Percentiles rank a stretch among this genome's conserved stretches.
These are phyloP conservation scores for Apis cerana DNA, from an alignment of 1,140 invertebrate genomes.

Conservation along the genomic window DNA sequence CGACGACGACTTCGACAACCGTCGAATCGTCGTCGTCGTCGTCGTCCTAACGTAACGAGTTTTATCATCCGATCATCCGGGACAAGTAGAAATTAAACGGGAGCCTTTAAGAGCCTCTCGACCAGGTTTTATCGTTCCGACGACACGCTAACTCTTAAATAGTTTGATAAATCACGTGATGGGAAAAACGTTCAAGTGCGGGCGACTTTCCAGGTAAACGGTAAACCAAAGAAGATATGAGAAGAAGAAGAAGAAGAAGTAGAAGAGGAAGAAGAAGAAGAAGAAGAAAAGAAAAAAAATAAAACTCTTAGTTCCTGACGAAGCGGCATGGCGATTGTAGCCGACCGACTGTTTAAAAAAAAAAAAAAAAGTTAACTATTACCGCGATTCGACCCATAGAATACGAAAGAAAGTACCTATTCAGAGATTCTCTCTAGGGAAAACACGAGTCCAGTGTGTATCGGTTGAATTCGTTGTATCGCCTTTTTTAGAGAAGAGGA, in stretches of 20 bases:
- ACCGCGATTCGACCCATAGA: constrained; percentile 26
- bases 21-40: too few relatives aligned
- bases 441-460: constrained; percentile 1
- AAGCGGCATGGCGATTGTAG: constrained; percentile 41
- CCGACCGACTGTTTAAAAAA: constrained; percentile 17
- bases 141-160: constrained; percentile 26
- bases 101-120: constrained; percentile 17
- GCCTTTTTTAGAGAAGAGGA: too few relatives aligned
- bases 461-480: background rate
- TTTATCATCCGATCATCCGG: constrained; percentile 46
- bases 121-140: constrained; percentile 45
- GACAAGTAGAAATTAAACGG: constrained; percentile 17
- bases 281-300: too few relatives aligned
- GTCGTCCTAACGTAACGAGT: background rate
- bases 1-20: too few relatives aligned
- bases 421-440: constrained; percentile 1
- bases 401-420: constrained; percentile 15
- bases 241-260: too few relatives aligned
- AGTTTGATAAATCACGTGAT: constrained; percentile 32
- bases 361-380: constrained; percentile 35
- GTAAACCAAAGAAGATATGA: constrained; percentile 9
- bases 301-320: constrained; percentile 48
- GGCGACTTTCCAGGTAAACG: constrained; percentile 28
- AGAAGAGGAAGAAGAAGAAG: too few relatives aligned
- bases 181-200: constrained; percentile 37